Base-by-base conservation (phyloP, 2,113 vertebrate genomes). In the Tamias sibiricus region DNA sequence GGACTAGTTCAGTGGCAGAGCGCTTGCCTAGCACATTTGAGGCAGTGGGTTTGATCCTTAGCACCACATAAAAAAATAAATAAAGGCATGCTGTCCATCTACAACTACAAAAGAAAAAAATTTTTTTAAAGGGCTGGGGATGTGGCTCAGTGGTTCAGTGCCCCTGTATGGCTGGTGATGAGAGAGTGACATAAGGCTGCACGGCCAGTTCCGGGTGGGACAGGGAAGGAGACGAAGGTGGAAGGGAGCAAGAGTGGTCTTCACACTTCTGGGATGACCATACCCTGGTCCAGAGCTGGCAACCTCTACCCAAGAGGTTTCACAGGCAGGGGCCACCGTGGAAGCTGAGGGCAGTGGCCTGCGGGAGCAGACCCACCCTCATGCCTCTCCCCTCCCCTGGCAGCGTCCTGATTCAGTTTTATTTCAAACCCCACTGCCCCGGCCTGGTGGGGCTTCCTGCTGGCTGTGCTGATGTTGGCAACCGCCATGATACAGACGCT, bases 391-490 rank as follows among this genome's bases (percentile, higher is more conserved):
- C 62, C 22, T 54, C 28, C 49, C 54, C 30, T 52, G 14, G 69
- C 97, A 99, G 99, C 54, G 69, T 99, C 97, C 97, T 99, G 98
- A 99, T 99, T 68, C 47, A 85, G 13, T 99, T 99, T 99, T 98
- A 99, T 99, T 14, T 99, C 99, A 75, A 93, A 98, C 97, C 96
- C 98, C 75, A 68, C 72, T 0, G 99, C 98, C 42, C 99, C 99
- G 7, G 52, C 97, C 72, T 99, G 99, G 99, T 99, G 99, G 99
- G 99, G 99, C 16, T 99, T 99, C 97, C 37, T 99, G 13, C 98
- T 99, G 96, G 99, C 99, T 0, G 99, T 98, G 93, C 98, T 99
- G 98, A 99, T 99, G 99, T 99, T 99, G 94, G 54, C 98, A 95
- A 99, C 98, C 13, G 98, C 99, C 37, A 42, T 99, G 86, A 92